Evolutionary conservation across 2,113 vertebrate genomes (phyloP).

Genomic region (Archocentrus centrarchus): DNA sequence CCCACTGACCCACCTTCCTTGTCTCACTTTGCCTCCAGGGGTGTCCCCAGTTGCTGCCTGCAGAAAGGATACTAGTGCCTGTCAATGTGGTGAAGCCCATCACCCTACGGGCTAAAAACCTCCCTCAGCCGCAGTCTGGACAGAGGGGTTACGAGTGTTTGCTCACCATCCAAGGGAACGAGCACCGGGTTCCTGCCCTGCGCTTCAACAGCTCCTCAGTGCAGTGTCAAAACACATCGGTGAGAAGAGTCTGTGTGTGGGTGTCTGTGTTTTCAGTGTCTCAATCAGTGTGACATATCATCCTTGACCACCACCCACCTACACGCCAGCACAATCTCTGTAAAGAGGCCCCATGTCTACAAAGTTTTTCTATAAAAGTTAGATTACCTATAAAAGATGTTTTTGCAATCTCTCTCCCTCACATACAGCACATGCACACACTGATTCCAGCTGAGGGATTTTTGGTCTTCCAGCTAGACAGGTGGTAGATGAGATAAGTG

Average conservation of each 20-base stretch:
- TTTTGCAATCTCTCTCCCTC: not conserved
- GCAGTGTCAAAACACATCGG: conserved; percentile 98
- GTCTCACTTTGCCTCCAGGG: conserved; percentile 79
- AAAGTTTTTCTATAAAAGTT: conserved; percentile 29
- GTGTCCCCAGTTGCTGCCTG: conserved; percentile 93
- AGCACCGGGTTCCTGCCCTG: conserved; percentile 93
- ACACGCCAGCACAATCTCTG: conserved; percentile 6
- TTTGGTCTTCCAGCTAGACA: conserved; percentile 15
- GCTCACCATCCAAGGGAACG: conserved; percentile 91
- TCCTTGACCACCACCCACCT: not conserved
- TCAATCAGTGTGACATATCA: not conserved
- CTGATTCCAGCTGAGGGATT: conserved; percentile 10
- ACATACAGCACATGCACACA: not conserved
- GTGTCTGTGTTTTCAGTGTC: conserved; percentile 9
- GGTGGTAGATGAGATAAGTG: conserved; percentile 42
- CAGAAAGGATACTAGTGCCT: conserved; percentile 93
- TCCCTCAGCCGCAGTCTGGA: conserved; percentile 97
- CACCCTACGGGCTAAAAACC: conserved; percentile 94
- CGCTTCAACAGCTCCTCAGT: conserved; percentile 98
- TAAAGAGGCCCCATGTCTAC: conserved; percentile 29
- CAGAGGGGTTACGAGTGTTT: conserved; percentile 96
- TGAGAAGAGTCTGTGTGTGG: conserved; percentile 77
- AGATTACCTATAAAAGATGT: conserved; percentile 2
- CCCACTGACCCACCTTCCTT: not conserved
- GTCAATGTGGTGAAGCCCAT: conserved; percentile 97